Percentiles rank a stretch among this genome's conserved stretches.
Evolutionary conservation across 2,888 invertebrate genomes (phyloP).

Genomic region (Harmothoe impar): DNA sequence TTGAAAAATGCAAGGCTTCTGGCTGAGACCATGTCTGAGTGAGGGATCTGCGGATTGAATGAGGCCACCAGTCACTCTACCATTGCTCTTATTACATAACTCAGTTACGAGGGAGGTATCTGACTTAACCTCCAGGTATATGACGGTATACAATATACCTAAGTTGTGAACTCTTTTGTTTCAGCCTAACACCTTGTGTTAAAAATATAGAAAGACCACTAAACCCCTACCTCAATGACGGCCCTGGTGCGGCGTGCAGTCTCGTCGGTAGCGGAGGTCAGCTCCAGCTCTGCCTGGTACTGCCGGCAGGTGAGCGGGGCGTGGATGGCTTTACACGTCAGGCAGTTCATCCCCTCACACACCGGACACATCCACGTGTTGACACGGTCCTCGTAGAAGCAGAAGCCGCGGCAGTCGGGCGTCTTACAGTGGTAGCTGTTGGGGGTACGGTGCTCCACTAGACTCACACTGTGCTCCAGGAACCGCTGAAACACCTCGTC

Average conservation of each 20-base stretch:
- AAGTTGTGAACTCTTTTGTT: too few species aligned
- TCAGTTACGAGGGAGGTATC: too few species aligned
- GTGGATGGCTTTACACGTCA: conserved; percentile 94
- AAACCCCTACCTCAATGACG: conserved; percentile 90
- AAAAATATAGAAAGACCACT: too few species aligned
- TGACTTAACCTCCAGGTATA: too few species aligned
- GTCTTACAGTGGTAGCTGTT: conserved; percentile 95
- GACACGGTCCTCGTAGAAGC: conserved; percentile 93
- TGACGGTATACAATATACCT: too few species aligned
- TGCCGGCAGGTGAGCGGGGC: conserved; percentile 91
- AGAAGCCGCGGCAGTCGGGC: conserved; percentile 94
- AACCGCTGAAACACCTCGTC: conserved; percentile 90
- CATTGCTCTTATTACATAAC: too few species aligned
- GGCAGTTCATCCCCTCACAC: conserved; percentile 91
- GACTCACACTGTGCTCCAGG: conserved; percentile 90
- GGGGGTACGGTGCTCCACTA: conserved; percentile 91
- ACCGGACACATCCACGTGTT: conserved; percentile 88
- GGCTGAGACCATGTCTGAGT: too few species aligned
- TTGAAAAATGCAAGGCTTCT: too few species aligned
- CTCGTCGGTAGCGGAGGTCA: conserved; percentile 87
- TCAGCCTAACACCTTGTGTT: too few species aligned
- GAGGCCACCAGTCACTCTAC: too few species aligned
- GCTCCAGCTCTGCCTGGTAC: conserved; percentile 88
- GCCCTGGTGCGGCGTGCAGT: conserved; percentile 90
- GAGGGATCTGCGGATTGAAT: too few species aligned